These are phyloP conservation scores for Epinephelus fuscoguttatus DNA, from an alignment of 2,113 vertebrate species.

Conservation along the genomic window DNA sequence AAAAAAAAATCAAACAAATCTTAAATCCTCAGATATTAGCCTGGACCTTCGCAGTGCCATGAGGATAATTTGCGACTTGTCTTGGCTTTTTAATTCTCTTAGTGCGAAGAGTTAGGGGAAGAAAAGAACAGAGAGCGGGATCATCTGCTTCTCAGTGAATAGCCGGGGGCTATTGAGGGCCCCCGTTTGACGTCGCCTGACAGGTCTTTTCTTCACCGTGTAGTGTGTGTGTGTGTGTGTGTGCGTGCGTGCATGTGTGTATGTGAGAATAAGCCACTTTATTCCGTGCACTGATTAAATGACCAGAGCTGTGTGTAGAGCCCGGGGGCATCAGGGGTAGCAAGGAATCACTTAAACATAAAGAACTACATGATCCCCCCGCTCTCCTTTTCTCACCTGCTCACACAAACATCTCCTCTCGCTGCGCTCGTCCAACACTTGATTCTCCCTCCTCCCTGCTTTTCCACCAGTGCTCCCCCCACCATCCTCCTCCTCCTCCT, in stretches of 20 bases:
- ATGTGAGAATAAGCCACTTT: slow-evolving; percentile 58
- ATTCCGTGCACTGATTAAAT: slow-evolving; percentile 69
- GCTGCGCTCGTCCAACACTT: slow-evolving; percentile 22
- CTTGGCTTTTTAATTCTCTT: slow-evolving; percentile 52
- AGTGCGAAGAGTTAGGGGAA: slow-evolving; percentile 34
- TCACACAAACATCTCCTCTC: slow-evolving; percentile 36
- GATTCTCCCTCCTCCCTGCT: slow-evolving; percentile 26
- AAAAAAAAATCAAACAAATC: background rate
- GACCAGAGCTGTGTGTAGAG: slow-evolving; percentile 46
- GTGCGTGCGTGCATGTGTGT: background rate
- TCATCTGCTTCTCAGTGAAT: slow-evolving; percentile 72
- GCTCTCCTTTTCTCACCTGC: slow-evolving; percentile 55
- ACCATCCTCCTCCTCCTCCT: slow-evolving; percentile 16
- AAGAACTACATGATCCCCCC: slow-evolving; percentile 63
- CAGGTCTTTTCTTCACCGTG: slow-evolving; percentile 69
- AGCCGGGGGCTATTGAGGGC: slow-evolving; percentile 65
- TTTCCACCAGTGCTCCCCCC: slow-evolving; percentile 14
- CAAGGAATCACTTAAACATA: slow-evolving; percentile 65
- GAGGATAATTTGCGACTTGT: slow-evolving; percentile 33
- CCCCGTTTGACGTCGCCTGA: slow-evolving; percentile 67
- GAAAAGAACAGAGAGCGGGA: slow-evolving; percentile 52
- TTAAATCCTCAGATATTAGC: background rate
- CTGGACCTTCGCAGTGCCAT: background rate
- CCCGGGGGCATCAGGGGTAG: slow-evolving; percentile 52
- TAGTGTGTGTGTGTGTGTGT: slow-evolving; percentile 18